A percentile compares a stretch with the other conserved stretches of the same genome.
phyloP scores from a whole-genome alignment of 2,113 vertebrate genomes.

The Diadophis punctatus region DNA sequence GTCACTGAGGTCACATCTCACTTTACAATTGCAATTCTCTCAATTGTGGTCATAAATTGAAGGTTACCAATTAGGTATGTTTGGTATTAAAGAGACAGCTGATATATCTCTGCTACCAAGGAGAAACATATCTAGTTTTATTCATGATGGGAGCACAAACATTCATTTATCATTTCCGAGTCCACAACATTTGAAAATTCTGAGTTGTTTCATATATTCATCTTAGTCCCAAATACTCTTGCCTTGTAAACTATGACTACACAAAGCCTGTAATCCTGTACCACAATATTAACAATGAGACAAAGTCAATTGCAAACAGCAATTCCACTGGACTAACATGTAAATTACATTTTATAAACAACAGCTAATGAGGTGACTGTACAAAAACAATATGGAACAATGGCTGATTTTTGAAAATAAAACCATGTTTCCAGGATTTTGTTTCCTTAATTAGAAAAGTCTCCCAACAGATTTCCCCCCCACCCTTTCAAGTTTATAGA shows the following conservation, averaged over 20 bases:
- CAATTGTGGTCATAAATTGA: too few species aligned
- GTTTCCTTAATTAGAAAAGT: neutral
- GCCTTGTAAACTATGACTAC: neutral
- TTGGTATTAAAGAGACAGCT: neutral
- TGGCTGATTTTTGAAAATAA: neutral
- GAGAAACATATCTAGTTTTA: neutral
- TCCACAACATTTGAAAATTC: neutral
- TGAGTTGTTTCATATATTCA: neutral
- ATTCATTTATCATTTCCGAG: neutral
- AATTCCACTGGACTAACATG: neutral
- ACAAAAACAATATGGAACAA: neutral
- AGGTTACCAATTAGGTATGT: neutral
- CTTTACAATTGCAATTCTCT: too few species aligned
- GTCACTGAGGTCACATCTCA: too few species aligned
- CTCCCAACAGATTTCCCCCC: neutral
- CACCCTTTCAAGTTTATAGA: neutral
- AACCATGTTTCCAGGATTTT: neutral
- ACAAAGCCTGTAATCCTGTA: neutral
- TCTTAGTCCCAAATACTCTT: neutral
- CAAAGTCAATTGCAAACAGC: neutral
- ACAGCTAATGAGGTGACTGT: neutral
- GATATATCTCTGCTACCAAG: neutral
- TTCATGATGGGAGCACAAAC: neutral
- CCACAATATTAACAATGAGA: slow-evolving; percentile 4
- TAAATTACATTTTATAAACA: neutral